Base-by-base conservation (phyloP, 2,113 vertebrate species). In the Brachirus orientalis region DNA sequence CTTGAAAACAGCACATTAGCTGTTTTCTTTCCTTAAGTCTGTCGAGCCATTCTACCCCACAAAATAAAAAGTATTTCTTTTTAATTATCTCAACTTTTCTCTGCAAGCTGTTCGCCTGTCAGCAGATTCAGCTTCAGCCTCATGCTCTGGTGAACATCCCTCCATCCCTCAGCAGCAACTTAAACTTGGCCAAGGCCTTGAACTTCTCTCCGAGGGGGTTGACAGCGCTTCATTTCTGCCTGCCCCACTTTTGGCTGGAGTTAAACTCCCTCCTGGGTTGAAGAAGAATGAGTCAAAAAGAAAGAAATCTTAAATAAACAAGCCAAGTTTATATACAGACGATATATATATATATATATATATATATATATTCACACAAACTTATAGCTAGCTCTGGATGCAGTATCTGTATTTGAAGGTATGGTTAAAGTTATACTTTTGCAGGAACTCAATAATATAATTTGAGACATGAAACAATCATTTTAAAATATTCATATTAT, bases 71-170 rank as follows among this genome's bases (percentile, higher is more conserved):
- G 36, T 70, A 58, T 77, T 81, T 77, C 36, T 80, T 64, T 82
- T 86, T 88, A 89, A 88, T 88, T 80, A 82, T 79, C 40, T 79
- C 59, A 85, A 79, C 82, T 88, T 80, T 82, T 63, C 69, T 78
- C 82, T 74, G 73, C 61, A 13, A 86, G 80, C 84, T 68, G 77
- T 81, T 86, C 33, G 86, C 80, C 84, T 87, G 82, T 90, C 89
- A 90, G 85, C 73, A 71, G 48, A 78, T 82, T 81, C 19, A 82
- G 83, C 73, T 75, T 36, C 72, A 45, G 64, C 84, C 76, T 79
- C 85, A 86, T 63, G 87, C 85, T 90, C 82, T 40, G 62, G 79
- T 88, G 79, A 84, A 38, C 83, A 73, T 38, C 76, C 75, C 82
- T 70, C 85, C 68, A 72, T 74, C 77, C 75, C 79, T 72, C 59